Evolutionary conservation across 2,113 vertebrate species (phyloP).

Genomic region (Pyrgilauda ruficollis): DNA sequence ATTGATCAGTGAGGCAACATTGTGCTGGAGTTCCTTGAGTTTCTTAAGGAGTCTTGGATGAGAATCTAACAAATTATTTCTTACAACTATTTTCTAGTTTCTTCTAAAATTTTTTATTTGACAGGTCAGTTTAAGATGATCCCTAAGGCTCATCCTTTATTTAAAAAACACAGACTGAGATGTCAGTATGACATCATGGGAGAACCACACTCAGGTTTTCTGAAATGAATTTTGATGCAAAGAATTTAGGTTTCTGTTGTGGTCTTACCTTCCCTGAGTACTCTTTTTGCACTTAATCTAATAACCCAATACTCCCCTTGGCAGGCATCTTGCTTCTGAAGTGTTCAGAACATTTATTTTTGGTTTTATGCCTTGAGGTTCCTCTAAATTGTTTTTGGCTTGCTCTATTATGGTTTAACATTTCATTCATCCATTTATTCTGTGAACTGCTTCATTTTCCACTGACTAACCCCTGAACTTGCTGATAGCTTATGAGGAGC

Average conservation of each 20-base stretch:
- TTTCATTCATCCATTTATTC: conserved; percentile 21
- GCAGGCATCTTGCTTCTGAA: neutral
- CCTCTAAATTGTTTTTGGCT: conserved; percentile 18
- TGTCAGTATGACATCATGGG: neutral
- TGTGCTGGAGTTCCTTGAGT: neutral
- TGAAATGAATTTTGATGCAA: neutral
- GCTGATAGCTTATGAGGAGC: neutral
- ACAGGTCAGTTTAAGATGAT: neutral
- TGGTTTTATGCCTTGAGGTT: neutral
- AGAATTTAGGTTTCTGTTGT: neutral
- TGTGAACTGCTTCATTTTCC: conserved; percentile 25
- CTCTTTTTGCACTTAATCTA: neutral
- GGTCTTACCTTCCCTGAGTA: neutral
- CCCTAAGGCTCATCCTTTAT: neutral
- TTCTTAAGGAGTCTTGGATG: neutral
- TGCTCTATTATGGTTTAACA: neutral
- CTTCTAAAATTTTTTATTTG: neutral
- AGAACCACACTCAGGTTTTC: neutral
- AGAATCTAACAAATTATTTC: neutral
- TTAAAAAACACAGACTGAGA: neutral
- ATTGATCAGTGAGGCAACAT: neutral
- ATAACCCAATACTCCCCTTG: neutral
- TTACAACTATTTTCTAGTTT: neutral
- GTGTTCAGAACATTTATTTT: conserved; percentile 17
- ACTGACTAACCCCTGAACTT: conserved; percentile 13